Conservation (phyloP, 2,888 invertebrate genomes). For the Spisula solida region DNA sequence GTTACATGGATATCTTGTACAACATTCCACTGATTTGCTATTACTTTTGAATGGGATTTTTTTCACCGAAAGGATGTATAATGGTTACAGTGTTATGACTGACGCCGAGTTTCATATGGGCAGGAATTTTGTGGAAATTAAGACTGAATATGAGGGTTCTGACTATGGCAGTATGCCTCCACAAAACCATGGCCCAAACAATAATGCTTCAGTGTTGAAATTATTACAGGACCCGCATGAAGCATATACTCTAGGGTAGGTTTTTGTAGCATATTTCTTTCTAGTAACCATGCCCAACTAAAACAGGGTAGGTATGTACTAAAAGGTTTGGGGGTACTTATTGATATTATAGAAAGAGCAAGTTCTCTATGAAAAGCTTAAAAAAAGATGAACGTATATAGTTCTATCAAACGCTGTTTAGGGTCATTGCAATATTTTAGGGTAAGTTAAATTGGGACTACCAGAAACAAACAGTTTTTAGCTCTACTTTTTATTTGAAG, state of each 20-base stretch:
- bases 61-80: constrained; percentile 43
- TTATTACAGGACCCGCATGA: constrained; percentile 54
- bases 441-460: no score
- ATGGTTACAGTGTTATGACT: constrained; percentile 29
- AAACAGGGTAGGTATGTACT: no score
- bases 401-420: no score
- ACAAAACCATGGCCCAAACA: not conserved
- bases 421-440: no score
- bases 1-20: not conserved
- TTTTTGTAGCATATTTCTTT: not conserved
- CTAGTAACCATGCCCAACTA: no score
- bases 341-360: no score
- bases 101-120: constrained; percentile 21
- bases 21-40: not conserved
- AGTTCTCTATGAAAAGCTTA: no score
- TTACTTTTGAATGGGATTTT: not conserved
- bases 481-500: no score
- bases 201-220: constrained; percentile 40
- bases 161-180: constrained; percentile 12
- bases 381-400: no score
- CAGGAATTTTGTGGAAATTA: constrained; percentile 52
- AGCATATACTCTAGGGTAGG: constrained; percentile 40
- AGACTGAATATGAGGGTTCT: constrained; percentile 52
- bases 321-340: no score
- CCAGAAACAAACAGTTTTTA: no score